A percentile compares a stretch with the other conserved stretches of the same genome.
Evolutionary conservation across 2,797 vertebrate species (phyloP).

Genomic region (Etheostoma nigrum): DNA sequence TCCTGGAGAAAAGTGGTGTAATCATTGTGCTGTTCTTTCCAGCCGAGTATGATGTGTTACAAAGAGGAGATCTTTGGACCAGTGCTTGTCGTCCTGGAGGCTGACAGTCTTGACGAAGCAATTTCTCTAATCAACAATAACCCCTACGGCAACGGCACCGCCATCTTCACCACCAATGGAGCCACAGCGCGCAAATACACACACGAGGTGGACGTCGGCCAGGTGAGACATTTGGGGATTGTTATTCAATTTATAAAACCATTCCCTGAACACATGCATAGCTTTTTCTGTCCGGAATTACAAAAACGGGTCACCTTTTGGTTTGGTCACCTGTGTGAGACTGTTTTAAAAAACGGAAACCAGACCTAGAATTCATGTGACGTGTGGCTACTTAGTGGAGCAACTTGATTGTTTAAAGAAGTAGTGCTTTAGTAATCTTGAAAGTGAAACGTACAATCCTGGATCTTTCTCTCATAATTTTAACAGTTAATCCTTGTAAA

Average conservation of each 20-base stretch:
- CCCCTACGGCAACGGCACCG: constrained; percentile 97
- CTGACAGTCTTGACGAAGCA: constrained; percentile 92
- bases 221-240: constrained; percentile 82
- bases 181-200: constrained; percentile 97
- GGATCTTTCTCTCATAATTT: constrained; percentile 5
- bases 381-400: constrained; percentile 24
- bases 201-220: constrained; percentile 96
- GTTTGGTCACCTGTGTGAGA: constrained; percentile 42
- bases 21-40: constrained; percentile 36
- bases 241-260: background rate
- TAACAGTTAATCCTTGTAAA: constrained; percentile 1
- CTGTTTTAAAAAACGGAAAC: constrained; percentile 30
- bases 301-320: constrained; percentile 3
- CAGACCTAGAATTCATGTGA: constrained; percentile 7
- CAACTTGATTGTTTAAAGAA: constrained; percentile 4
- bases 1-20: background rate
- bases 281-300: background rate
- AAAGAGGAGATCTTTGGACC: constrained; percentile 98
- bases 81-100: constrained; percentile 93
- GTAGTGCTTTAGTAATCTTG: background rate
- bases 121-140: constrained; percentile 93
- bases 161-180: constrained; percentile 97
- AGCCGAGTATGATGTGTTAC: constrained; percentile 96
- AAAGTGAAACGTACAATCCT: background rate
- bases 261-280: background rate